These are phyloP conservation scores for Helicoverpa zea DNA, from an alignment of 1,140 invertebrate genomes.

Conservation along the genomic window DNA sequence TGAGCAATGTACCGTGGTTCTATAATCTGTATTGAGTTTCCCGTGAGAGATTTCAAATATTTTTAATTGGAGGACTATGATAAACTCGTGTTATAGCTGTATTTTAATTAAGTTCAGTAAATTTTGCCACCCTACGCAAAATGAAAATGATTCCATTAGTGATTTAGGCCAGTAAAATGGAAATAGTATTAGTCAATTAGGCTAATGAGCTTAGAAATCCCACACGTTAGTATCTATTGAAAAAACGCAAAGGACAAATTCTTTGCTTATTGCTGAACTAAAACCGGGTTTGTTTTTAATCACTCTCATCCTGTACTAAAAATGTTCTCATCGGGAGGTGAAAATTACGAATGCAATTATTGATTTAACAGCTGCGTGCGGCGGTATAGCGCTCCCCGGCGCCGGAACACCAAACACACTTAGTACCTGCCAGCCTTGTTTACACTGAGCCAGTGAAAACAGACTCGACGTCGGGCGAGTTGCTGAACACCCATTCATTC, in stretches of 20 bases:
- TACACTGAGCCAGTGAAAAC: constrained; percentile 25
- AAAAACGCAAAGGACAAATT: neutral
- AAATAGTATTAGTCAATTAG: too few species aligned
- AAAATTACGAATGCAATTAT: constrained; percentile 47
- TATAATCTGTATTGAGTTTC: neutral
- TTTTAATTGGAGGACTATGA: constrained; percentile 1
- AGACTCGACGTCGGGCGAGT: neutral
- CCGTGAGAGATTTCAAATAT: constrained; percentile 28
- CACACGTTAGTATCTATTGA: too few species aligned
- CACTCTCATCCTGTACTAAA: neutral
- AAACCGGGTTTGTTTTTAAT: neutral
- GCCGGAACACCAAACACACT: constrained; percentile 37
- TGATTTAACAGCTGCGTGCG: constrained; percentile 44
- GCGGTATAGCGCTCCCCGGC: constrained; percentile 31
- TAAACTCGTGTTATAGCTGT: neutral
- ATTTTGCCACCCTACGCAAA: too few species aligned
- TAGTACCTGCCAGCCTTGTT: constrained; percentile 28
- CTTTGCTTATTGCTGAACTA: neutral
- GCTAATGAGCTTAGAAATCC: too few species aligned
- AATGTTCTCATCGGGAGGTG: constrained; percentile 26
- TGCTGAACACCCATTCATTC: constrained; percentile 8
- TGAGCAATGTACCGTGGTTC: neutral
- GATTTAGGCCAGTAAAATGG: too few species aligned
- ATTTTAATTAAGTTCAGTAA: neutral
- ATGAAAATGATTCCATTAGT: too few species aligned